Conservation (phyloP, 1,140 invertebrate species). For the Drosophila lowei region DNA sequence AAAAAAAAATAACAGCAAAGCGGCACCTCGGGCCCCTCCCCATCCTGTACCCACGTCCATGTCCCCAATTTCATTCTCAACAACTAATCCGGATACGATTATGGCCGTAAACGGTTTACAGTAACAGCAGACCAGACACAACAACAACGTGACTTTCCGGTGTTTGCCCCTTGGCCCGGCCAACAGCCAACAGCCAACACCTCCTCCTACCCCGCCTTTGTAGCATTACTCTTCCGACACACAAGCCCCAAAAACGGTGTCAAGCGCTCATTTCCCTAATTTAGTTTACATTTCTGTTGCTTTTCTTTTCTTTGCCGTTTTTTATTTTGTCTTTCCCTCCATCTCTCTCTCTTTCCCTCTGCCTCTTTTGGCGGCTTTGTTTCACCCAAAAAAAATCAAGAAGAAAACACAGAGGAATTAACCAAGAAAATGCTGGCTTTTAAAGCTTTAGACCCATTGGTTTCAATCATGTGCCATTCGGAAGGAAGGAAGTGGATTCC, state of each 20-base stretch:
- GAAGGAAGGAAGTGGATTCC: too few relatives aligned
- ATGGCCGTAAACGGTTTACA: constrained; percentile 71
- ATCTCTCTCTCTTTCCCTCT: neutral
- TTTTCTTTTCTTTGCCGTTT: constrained; percentile 15
- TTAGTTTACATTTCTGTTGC: constrained; percentile 59
- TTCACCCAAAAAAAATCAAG: constrained; percentile 8
- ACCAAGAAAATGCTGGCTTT: too few relatives aligned
- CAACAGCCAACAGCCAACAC: too few relatives aligned
- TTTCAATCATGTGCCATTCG: too few relatives aligned
- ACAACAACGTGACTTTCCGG: constrained; percentile 60
- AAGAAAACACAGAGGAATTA: constrained; percentile 6
- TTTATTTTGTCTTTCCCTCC: constrained; percentile 26
- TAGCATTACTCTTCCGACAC: neutral
- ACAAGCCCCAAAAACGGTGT: constrained; percentile 56
- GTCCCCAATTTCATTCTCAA: constrained; percentile 16
- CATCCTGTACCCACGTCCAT: neutral
- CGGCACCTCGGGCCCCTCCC: neutral
- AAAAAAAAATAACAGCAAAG: too few relatives aligned
- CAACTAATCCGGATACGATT: constrained; percentile 75
- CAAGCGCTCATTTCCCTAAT: constrained; percentile 81
- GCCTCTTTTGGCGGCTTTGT: constrained; percentile 24
- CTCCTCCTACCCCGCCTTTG: constrained; percentile 1
- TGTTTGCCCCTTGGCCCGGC: constrained; percentile 13
- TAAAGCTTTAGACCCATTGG: too few relatives aligned
- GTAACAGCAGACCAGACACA: constrained; percentile 28